Percentiles rank a stretch among this genome's conserved stretches.
Conservation (phyloP, 2,888 invertebrate species). For the Cephus pulcher region DNA sequence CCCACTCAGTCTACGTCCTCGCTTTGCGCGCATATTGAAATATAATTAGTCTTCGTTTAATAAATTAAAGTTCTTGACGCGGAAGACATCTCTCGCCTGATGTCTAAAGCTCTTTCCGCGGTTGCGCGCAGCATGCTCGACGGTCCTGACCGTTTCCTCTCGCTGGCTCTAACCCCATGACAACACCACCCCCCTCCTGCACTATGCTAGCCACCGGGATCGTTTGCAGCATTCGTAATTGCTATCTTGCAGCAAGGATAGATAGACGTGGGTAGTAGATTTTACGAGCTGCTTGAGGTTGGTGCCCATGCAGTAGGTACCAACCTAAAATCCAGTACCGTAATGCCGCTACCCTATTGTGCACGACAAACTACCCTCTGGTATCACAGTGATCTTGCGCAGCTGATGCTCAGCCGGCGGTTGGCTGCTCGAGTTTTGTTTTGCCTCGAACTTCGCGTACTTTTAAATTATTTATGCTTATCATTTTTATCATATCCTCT, state of each 20-base stretch:
- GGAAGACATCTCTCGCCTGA: constrained; percentile 16
- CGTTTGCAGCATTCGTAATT: neutral
- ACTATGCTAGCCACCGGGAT: neutral
- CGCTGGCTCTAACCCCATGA: neutral
- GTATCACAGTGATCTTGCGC: neutral
- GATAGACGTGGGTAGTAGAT: neutral
- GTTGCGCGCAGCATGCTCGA: constrained; percentile 12
- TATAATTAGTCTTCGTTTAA: constrained; percentile 58
- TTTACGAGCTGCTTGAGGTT: neutral
- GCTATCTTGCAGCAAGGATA: neutral
- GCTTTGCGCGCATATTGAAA: constrained; percentile 46
- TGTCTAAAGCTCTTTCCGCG: constrained; percentile 20
- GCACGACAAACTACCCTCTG: neutral
- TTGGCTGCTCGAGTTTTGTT: neutral
- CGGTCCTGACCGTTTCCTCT: constrained; percentile 2
- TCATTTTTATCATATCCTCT: constrained; percentile 23
- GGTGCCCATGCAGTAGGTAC: neutral
- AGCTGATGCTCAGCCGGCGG: constrained; percentile 24
- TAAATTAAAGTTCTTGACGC: constrained; percentile 49
- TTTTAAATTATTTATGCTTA: constrained; percentile 13
- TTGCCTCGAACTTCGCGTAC: neutral
- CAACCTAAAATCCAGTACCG: neutral
- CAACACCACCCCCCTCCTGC: neutral
- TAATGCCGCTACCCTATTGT: neutral
- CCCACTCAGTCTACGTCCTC: neutral